Base-by-base conservation (phyloP, 2,888 invertebrate genomes). In the Xylota sylvarum region DNA sequence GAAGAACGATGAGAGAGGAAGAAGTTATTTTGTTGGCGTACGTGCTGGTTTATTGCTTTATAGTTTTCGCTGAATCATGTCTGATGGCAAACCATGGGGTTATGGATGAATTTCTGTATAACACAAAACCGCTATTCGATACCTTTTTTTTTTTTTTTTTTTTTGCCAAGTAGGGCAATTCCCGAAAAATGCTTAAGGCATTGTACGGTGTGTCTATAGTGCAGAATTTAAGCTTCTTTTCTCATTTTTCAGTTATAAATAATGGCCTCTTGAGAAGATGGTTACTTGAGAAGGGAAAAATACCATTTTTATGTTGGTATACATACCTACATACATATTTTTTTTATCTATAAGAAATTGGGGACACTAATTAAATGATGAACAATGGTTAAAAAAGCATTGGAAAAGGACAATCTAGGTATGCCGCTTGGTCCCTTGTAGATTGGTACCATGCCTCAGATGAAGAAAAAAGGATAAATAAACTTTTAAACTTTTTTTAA, bases 111-210 rank as follows among this genome's bases (percentile, higher is more conserved):
- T 35, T 32, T 56, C 17, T 50, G 17, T 50, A 43, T 30, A 62
- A 64, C 32, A 48, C 12, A 50, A 50, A 50, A 50, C 50, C 65
- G 65, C 50, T 65, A 65, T 46, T 23, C 7, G 43, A 64, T 65
- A 50, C 32, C 65, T 35, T 19, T 65, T 50, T 48, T 46, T 14
- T 46, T 14, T 46, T 19, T 32, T 35, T 65, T 17, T 19, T 48
- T 67, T 55, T 35, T n/a, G 67, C 52, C 55, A 17, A 67, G 52
- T 55, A 67, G 52, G 67, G 40, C 67, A 40, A 55, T 52, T 67
- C 52, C 50, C 27, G 4, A 67, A 52, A 67, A 52, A 10, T 35
- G 48, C 65, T 65, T 35, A 65, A 14, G 62, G 30, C 62, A 30
- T 46, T 65, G 65, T n/a, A n/a, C n/a, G n/a, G n/a, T 65, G 23